Conservation (phyloP, 23 tunicate species). For the Styela clava region DNA sequence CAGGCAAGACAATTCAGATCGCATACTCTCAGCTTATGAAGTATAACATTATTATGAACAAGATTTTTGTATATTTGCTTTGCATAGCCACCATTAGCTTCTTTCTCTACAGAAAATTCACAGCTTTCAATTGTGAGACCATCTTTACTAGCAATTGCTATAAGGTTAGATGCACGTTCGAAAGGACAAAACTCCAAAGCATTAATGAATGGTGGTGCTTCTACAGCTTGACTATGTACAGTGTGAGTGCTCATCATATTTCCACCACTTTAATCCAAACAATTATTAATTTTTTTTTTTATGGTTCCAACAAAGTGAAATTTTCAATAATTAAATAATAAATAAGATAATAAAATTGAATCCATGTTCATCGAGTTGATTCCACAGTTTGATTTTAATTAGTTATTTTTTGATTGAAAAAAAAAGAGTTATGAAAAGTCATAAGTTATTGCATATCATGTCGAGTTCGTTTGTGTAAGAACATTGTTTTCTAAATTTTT, state of each 20-base stretch:
- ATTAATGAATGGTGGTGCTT: slow-evolving; percentile 26
- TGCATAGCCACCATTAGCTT: background rate
- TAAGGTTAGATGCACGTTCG: slow-evolving; percentile 51
- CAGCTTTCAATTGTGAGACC: slow-evolving; percentile 38
- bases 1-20: slow-evolving; percentile 60
- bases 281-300: too few species aligned
- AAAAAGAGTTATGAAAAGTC: too few species aligned
- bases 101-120: slow-evolving; percentile 10
- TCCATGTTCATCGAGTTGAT: too few species aligned
- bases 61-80: background rate
- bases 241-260: background rate
- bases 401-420: too few species aligned
- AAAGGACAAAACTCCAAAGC: slow-evolving; percentile 71
- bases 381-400: too few species aligned
- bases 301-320: too few species aligned
- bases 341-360: too few species aligned
- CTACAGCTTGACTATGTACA: background rate
- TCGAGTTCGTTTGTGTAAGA: too few species aligned
- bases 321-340: too few species aligned
- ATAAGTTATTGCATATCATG: too few species aligned
- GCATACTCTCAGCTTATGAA: background rate
- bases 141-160: slow-evolving; percentile 51
- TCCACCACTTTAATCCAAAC: too few species aligned
- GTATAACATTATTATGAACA: background rate
- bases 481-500: too few species aligned